Percentiles rank a stretch among this genome's conserved stretches.
These are phyloP conservation scores for Pharmacophagus antenor DNA, from an alignment of 2,888 invertebrate genomes.

Conservation along the genomic window DNA sequence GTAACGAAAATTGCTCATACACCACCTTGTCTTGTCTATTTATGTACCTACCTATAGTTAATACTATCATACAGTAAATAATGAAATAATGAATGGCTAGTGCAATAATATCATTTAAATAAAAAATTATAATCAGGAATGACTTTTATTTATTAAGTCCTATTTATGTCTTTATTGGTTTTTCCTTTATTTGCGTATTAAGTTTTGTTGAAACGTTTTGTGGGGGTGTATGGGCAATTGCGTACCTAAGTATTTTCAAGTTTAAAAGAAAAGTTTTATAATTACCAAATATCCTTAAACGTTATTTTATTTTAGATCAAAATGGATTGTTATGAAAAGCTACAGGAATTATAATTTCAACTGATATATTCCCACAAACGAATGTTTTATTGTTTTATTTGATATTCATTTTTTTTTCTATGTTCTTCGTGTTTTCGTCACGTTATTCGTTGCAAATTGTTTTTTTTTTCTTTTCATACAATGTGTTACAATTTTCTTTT, in stretches of 20 bases:
- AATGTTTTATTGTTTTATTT: constrained; percentile 48
- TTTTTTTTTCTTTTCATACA: not conserved
- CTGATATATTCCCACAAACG: constrained; percentile 79
- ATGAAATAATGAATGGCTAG: constrained; percentile 49
- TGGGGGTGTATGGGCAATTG: constrained; percentile 80
- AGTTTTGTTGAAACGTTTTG: constrained; percentile 66
- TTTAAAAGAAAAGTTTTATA: constrained; percentile 6
- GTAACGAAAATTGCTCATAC: constrained; percentile 73
- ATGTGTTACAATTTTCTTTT: not conserved
- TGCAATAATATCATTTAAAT: constrained; percentile 68
- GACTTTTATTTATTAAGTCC: constrained; percentile 76
- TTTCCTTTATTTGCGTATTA: constrained; percentile 49
- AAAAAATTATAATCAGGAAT: constrained; percentile 65
- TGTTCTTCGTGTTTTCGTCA: too few relatives aligned
- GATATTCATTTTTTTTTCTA: constrained; percentile 43
- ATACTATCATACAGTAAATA: constrained; percentile 43
- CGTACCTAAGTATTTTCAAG: constrained; percentile 36
- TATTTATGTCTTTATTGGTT: constrained; percentile 64
- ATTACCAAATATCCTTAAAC: not conserved
- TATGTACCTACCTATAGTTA: constrained; percentile 61
- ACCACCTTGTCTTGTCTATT: constrained; percentile 61
- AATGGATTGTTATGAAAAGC: constrained; percentile 28
- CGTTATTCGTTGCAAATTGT: not conserved
- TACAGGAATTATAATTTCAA: constrained; percentile 40
- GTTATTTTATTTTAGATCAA: constrained; percentile 8